phyloP scores from a whole-genome alignment of 2,113 vertebrate genomes.

The Holacanthus passer region DNA sequence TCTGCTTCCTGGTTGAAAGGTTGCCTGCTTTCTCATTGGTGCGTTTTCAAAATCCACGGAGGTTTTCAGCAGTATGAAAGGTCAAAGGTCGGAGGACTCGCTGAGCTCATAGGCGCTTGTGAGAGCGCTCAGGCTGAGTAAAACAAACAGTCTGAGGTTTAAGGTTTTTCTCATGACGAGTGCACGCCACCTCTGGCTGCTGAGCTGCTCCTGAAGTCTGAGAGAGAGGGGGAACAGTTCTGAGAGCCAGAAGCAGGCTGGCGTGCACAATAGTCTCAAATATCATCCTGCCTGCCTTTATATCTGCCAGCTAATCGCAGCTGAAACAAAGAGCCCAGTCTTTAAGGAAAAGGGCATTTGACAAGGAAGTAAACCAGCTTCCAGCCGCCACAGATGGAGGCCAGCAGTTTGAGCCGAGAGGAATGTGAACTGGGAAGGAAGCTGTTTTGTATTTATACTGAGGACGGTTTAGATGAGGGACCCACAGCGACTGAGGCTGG shows the following conservation, averaged over 20 bases:
- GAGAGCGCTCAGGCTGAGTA: conserved; percentile 14
- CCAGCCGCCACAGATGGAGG: conserved; percentile 6
- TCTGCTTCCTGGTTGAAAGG: conserved; percentile 29
- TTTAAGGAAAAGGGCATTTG: conserved; percentile 74
- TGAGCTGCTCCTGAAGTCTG: background rate
- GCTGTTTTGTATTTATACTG: conserved; percentile 29
- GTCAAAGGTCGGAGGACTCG: conserved; percentile 35
- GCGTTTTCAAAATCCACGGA: conserved; percentile 3
- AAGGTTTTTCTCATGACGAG: conserved; percentile 30
- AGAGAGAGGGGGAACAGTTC: conserved; percentile 24
- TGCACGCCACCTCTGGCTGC: background rate
- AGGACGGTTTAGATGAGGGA: conserved; percentile 12
- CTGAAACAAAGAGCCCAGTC: conserved; percentile 81
- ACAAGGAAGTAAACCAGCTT: conserved; percentile 57
- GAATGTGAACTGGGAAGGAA: conserved; percentile 33
- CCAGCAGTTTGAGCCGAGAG: conserved; percentile 4
- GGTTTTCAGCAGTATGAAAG: background rate
- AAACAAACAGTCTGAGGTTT: conserved; percentile 42
- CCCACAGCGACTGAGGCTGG: background rate
- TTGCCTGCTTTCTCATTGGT: conserved; percentile 34
- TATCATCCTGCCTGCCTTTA: conserved; percentile 67
- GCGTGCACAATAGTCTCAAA: conserved; percentile 76
- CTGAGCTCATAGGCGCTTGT: conserved; percentile 32
- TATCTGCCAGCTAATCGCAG: conserved; percentile 72
- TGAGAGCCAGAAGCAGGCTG: conserved; percentile 48